Base-by-base conservation (phyloP, 2,113 vertebrate genomes). In the Dromaius novaehollandiae region DNA sequence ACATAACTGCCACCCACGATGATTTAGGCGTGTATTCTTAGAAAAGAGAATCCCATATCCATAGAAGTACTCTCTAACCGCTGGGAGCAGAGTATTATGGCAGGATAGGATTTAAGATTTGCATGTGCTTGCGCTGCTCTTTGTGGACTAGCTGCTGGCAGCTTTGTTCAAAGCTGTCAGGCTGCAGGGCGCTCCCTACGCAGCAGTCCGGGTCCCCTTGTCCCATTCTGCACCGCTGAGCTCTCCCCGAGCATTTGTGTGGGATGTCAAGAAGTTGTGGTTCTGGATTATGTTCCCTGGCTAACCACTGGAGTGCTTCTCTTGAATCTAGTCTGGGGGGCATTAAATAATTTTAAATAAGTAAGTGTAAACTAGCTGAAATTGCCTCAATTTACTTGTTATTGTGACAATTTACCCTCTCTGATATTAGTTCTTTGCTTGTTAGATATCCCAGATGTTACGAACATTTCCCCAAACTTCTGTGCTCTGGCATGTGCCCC, bases 401-500 rank as follows among this genome's bases (percentile, higher is more conserved):
- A 22, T 56, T 53, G 21, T 83, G 61, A 17, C 30, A 60, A 21
- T 38, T 75, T 48, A 34, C 2, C 58, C 68, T 58, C 34, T 60
- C 26, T 53, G 38, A 74, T 88, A 46, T 88, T 9, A 80, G 11
- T 38, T 7, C 51, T 83, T 58, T 83, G 32, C 14, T 68, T 34
- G 36, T 74, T 32, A 30, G 19, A 30, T 32, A 22, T 58, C n/a
- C 13, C 25, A 34, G 21, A 58, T 56, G 25, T 36, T 70, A 26
- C 5, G 13, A 13, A 5, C 44, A 22, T 88, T 85, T 46, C 16
- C 20, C 28, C 32, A 42, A 50, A 84, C 26, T 44, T 3, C 20
- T 50, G 34, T 58, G 22, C 24, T 58, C 7, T 69, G 6, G 34
- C 16, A 15, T 1, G 0, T 30, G 26, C 19, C 42, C 19, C 3